These are phyloP conservation scores for Mesitornis unicolor DNA, from an alignment of 2,113 vertebrate genomes.

Conservation along the genomic window DNA sequence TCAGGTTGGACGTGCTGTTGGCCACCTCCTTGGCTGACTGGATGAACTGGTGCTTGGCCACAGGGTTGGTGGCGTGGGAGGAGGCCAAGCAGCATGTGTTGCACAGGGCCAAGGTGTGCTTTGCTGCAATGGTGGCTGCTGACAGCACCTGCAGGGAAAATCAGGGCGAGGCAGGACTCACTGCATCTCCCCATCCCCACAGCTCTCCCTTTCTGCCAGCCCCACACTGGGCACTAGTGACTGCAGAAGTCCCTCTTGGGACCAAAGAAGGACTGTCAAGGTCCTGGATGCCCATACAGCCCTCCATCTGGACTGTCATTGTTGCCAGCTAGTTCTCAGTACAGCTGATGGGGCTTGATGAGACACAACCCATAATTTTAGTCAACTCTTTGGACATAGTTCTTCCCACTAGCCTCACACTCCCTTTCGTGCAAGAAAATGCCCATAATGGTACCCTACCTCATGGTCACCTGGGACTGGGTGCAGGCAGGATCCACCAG, in stretches of 20 bases:
- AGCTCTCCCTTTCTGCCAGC: too few relatives aligned
- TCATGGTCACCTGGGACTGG: slow-evolving; percentile 84
- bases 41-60: slow-evolving; percentile 93
- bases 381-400: background rate
- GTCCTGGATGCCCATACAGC: background rate
- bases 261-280: background rate
- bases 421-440: background rate
- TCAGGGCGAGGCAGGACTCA: background rate
- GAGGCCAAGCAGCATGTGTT: slow-evolving; percentile 91
- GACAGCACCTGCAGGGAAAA: slow-evolving; percentile 82
- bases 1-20: slow-evolving; percentile 91
- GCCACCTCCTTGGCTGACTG: slow-evolving; percentile 94
- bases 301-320: background rate
- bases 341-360: background rate
- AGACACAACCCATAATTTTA: background rate
- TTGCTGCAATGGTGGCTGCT: slow-evolving; percentile 91
- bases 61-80: slow-evolving; percentile 85
- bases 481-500: slow-evolving; percentile 90
- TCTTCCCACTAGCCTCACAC: background rate
- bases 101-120: slow-evolving; percentile 90
- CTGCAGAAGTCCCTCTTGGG: background rate
- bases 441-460: background rate
- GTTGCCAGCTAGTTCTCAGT: background rate
- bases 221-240: too few relatives aligned
- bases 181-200: background rate